Evolutionary conservation across 2,888 invertebrate genomes (phyloP).

Genomic region (Pyrochroa serraticornis): DNA sequence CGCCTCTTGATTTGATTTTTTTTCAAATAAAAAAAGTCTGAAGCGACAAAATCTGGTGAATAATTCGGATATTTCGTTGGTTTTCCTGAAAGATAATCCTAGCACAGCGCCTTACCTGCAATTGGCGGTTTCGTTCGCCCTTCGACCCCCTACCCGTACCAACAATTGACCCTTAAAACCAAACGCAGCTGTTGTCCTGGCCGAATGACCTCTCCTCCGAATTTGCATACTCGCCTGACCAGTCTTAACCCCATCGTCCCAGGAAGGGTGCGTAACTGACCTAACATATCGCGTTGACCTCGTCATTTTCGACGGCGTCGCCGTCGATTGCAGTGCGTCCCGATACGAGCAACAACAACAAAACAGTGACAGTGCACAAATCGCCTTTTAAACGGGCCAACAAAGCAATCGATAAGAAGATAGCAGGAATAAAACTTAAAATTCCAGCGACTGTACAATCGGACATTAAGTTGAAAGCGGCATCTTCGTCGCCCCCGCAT

Average conservation of each 20-base stretch:
- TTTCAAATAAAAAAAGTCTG: no score
- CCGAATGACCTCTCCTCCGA: conserved; percentile 39
- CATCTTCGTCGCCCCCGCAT: conserved; percentile 18
- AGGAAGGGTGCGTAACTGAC: conserved; percentile 39
- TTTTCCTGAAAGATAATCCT: neutral
- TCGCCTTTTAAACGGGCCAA: conserved; percentile 16
- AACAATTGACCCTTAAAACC: conserved; percentile 20
- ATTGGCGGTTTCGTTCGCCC: neutral
- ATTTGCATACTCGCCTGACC: conserved; percentile 54
- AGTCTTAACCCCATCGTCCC: conserved; percentile 41
- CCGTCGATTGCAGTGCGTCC: conserved; percentile 4
- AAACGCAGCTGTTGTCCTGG: conserved; percentile 34
- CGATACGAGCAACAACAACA: neutral
- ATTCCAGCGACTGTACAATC: conserved; percentile 44
- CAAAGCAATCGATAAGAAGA: conserved; percentile 46
- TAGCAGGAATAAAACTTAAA: conserved; percentile 46
- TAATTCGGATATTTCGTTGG: no score
- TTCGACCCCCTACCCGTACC: neutral
- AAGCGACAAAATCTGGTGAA: no score
- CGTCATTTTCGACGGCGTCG: conserved; percentile 5
- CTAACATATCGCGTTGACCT: conserved; percentile 42
- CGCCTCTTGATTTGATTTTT: no score
- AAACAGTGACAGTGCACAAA: neutral
- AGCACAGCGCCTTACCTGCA: neutral
- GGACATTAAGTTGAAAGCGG: conserved; percentile 36